Evolutionary conservation across 2,113 vertebrate genomes (phyloP), one percentile per base, ranked within the genome.

Genomic region (Gavia stellata): DNA sequence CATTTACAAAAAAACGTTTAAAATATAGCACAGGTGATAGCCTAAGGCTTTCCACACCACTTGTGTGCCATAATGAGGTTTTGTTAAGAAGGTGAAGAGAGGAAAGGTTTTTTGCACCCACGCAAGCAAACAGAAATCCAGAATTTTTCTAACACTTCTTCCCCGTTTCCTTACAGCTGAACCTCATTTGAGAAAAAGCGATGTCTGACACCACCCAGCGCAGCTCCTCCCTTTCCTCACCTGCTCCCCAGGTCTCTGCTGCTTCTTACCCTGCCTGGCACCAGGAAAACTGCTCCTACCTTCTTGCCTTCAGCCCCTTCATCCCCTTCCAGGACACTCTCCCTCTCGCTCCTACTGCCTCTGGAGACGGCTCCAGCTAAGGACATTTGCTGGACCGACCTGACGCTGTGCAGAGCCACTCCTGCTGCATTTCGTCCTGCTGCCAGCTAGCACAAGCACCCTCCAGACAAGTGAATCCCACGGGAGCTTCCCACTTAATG

Each of bases 401-500:
- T 2, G 19, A 38, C 1, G 1, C n/a, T 7, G 52, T 1, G 26
- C 53, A 63, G 56, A 67, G 45, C 53, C 1, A 1, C 45, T n/a
- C 58, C 3, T 7, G 8, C 52, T 36, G 40, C 52, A 8, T 21
- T 25, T 21, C 3, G 45, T 40, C 53, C 67, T 21, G 73, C 86
- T 44, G 61, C 67, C 74, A 78, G 65, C 49, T 29, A 26, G 50
- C 73, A 45, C 14, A 5, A 29, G 40, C 0, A 10, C 21, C 5
- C 28, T n/a, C 28, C 26, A 13, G 53, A n/a, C n/a, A 29, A 24
- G 17, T 0, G 62, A 61, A n/a, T 11, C 33, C 49, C 72, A 47
- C 0, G 4, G 0, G 20, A 55, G 81, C 49, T 38, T 40, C 31
- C 17, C 34, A 10, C 14, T 8, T 9, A 2, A 2, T 0, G 44